Conservation (phyloP, 30 jellyfish, hydroid and myxozoan genomes). For the Aurelia aurita complex sp. Pacific region DNA sequence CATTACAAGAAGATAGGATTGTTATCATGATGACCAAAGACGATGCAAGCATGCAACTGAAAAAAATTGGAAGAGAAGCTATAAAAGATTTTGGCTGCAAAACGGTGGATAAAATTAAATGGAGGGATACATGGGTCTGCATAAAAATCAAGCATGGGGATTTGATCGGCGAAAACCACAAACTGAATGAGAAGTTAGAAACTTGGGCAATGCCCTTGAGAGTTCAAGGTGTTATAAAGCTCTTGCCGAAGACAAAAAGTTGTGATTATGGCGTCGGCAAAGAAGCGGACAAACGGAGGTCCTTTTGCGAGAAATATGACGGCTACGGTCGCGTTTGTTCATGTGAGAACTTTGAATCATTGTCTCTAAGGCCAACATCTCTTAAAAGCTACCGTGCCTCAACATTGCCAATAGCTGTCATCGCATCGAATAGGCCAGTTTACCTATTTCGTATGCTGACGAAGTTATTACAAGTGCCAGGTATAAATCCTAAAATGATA, state of each 20-base stretch:
- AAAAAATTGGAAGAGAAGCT: neutral
- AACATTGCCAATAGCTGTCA: slow-evolving; percentile 86
- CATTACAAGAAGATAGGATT: slow-evolving; percentile 77
- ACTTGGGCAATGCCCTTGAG: no score
- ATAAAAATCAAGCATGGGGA: neutral
- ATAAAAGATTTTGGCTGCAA: neutral
- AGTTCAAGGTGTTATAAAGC: no score
- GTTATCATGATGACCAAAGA: slow-evolving; percentile 68
- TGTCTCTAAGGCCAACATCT: slow-evolving; percentile 49
- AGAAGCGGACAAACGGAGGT: slow-evolving; percentile 55
- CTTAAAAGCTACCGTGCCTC: slow-evolving; percentile 34
- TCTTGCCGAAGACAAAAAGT: no score
- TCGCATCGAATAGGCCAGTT: slow-evolving; percentile 97
- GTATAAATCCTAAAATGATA: slow-evolving; percentile 78
- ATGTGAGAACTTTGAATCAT: slow-evolving; percentile 83
- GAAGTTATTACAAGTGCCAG: slow-evolving; percentile 89
- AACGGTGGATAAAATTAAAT: neutral
- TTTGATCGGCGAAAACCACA: no score
- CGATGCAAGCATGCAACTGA: neutral
- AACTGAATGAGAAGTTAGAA: no score
- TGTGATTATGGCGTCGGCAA: slow-evolving; percentile 74
- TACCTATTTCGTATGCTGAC: slow-evolving; percentile 87
- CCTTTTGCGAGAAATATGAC: slow-evolving; percentile 82
- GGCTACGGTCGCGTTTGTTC: slow-evolving; percentile 96
- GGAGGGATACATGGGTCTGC: slow-evolving; percentile 3